Evolutionary conservation across 1,140 invertebrate genomes (phyloP), one percentile per base, ranked within the genome.

Genomic region (Calliopsis andreniformis): DNA sequence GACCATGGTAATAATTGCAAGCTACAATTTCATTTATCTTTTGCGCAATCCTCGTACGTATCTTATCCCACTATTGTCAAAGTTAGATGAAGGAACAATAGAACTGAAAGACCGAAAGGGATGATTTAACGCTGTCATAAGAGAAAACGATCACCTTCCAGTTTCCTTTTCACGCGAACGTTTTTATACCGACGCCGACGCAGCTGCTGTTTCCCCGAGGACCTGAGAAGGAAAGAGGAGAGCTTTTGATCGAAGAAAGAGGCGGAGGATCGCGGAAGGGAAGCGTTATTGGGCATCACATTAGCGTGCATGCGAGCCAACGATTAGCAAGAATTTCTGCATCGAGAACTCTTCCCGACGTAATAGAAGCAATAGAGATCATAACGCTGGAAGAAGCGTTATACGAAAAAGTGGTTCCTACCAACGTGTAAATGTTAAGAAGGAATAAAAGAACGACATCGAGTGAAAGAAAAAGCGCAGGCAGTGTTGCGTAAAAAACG

Each of bases 261-360:
- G 42, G 20, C 4, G 43, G 64, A 66, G 47, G 23, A 66, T 49
- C 18, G 32, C 47, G 28, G 58, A 63, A 78, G 67, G 63, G 61
- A 83, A 55, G 66, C 80, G 43, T 83, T 78, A 70, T 83, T 47
- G 66, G 51, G 25, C 56, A 35, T 18, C 51, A 53, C 45, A 76
- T 83, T 61, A 69, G 10, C 45, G 79, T 70, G 72, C 85, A 84
- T 85, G 86, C 87, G 78, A 88, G 80, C 66, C 59, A 82, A 76
- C 76, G 78, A 87, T 87, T 87, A 85, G 75, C 71, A 53, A 47
- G 35, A 77, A 63, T 63, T 55, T 55, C 70, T 47, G 35, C 35
- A 67, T 76, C 67, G 43, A 14, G 43, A 61, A 59, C 39, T 55
- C 23, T 28, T 12, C 20, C 32, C 64, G 16, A 30, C 76, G 43